A percentile compares a stretch with the other conserved stretches of the same genome.
These are phyloP conservation scores for Drosophila tsacasi DNA, from an alignment of 1,140 invertebrate genomes.

Conservation along the genomic window DNA sequence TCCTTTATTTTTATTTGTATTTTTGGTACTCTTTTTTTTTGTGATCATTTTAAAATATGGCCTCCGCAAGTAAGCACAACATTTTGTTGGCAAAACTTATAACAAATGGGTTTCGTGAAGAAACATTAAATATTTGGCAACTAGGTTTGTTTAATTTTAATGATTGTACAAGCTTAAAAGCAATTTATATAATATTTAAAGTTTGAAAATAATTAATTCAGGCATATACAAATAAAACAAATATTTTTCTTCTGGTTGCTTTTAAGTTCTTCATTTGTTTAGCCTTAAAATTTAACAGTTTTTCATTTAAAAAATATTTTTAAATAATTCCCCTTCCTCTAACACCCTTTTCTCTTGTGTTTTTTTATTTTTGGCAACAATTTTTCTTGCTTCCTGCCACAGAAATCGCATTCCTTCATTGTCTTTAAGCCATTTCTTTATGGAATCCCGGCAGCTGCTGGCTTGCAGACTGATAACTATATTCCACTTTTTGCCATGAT, in stretches of 20 bases:
- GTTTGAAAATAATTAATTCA: not conserved
- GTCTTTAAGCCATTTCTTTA: constrained; percentile 25
- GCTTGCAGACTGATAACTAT: constrained; percentile 18
- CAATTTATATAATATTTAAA: not conserved
- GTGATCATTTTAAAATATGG: constrained; percentile 3
- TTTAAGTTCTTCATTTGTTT: not conserved
- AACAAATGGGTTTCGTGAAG: not conserved
- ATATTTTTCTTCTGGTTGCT: not conserved
- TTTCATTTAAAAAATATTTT: not conserved
- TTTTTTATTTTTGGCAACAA: not conserved
- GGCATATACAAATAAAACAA: not conserved
- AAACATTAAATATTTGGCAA: not conserved
- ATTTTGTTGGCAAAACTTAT: constrained; percentile 7
- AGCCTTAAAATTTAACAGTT: not conserved
- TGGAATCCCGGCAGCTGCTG: constrained; percentile 2
- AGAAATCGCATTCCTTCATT: constrained; percentile 16
- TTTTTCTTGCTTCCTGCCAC: not conserved
- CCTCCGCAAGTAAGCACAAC: not conserved
- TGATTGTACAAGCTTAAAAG: not conserved
- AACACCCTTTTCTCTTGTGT: not conserved
- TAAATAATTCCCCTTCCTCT: not conserved
- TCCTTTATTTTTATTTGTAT: not conserved
- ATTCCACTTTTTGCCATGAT: constrained; percentile 43
- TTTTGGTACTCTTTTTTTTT: not conserved
- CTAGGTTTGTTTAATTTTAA: not conserved